Evolutionary conservation across 2,797 vertebrate species (phyloP), one percentile per base, ranked within the genome.

Genomic region (Poecile montanus): DNA sequence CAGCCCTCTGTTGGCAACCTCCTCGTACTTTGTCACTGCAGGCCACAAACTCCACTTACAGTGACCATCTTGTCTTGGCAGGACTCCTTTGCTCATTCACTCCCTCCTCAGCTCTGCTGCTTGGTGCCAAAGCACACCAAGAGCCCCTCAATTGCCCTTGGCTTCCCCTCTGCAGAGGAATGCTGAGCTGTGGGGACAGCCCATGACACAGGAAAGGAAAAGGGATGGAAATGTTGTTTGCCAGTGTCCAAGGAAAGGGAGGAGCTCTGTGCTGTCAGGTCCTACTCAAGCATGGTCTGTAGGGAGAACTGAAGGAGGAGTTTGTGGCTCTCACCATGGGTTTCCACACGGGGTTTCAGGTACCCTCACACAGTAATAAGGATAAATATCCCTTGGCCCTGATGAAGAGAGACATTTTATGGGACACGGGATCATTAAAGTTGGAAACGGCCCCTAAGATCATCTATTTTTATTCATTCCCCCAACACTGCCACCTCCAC

Each of bases 61-160:
- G 91, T 85, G 85, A 94, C 93, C 87, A 68, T 93, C 93, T 82
- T 47, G 63, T 71, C 89, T 93, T 95, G 96, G 94, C 93, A 95
- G 53, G 63, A 30, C 63, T 92, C 2, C 0, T 56, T 84, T 11
- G 25, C 80, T 89, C 70, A 26, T 34, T 91, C 92, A 47, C 34
- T 89, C 18, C 0, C 45, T 81, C 44, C 91, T 75, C 68, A 65
- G 89, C 54, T 45, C 78, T 45, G 77, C 74, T 77, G 8, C 32
- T 60, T 21, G 42, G 7, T 95, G 95, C 94, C 95, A 95, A 71
- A 89, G 78, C 63, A 95, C 82, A 89, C 71, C 77, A 42, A 65
- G 68, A 89, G n/a, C 72, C 94, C 61, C 72, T 91, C 86, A 62
- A 11, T 47, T 71, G 83, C 72, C 89, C 54, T 94, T 91, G 89